These are phyloP conservation scores for Python bivittatus DNA, from an alignment of 2,113 vertebrate species.

Conservation along the genomic window DNA sequence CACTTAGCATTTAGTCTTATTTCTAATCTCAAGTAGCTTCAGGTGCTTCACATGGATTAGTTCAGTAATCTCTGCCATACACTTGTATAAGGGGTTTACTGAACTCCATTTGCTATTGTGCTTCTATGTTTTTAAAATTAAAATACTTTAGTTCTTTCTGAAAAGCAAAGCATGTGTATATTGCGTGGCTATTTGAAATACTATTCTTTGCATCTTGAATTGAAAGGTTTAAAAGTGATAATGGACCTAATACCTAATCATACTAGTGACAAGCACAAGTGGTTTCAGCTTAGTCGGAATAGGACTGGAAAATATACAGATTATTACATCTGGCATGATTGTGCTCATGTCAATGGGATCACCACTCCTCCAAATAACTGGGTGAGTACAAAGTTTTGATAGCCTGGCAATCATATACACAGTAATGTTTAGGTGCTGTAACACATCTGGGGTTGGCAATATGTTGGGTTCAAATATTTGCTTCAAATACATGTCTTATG, in stretches of 20 bases:
- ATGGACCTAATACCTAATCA: constrained; percentile 97
- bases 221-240: constrained; percentile 89
- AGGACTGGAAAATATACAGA: constrained; percentile 82
- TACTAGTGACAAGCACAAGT: constrained; percentile 90
- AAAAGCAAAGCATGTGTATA: background rate
- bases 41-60: background rate
- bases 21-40: background rate
- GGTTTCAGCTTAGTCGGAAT: constrained; percentile 90
- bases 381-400: constrained; percentile 68
- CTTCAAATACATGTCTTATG: background rate
- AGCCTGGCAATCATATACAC: background rate
- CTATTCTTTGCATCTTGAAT: background rate
- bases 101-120: background rate
- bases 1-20: background rate
- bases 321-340: constrained; percentile 94
- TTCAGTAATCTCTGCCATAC: background rate
- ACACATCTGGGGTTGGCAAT: background rate
- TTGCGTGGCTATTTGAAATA: background rate
- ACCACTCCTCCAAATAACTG: constrained; percentile 88
- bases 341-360: constrained; percentile 41
- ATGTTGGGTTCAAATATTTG: background rate
- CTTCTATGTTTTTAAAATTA: background rate
- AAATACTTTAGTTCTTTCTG: background rate
- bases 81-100: background rate
- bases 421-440: background rate